Percentiles rank a stretch among this genome's conserved stretches.
phyloP scores from a whole-genome alignment of 2,797 vertebrate genomes.

The Ataeniobius toweri region DNA sequence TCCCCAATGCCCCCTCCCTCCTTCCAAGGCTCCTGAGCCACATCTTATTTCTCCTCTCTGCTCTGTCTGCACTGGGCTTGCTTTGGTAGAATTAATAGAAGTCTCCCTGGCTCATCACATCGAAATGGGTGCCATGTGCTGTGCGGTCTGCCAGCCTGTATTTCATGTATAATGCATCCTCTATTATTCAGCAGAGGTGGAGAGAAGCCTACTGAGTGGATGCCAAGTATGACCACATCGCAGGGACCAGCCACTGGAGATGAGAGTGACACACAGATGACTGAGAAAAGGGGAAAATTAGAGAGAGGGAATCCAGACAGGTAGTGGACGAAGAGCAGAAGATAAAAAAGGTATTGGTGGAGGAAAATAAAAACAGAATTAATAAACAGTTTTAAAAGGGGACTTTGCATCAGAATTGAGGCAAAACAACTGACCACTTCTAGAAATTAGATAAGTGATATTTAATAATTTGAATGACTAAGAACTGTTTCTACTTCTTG shows the following conservation, averaged over 20 bases:
- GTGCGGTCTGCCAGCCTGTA: conserved; percentile 63
- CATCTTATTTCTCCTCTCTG: conserved; percentile 47
- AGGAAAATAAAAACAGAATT: neutral
- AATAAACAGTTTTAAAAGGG: neutral
- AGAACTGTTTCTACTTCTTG: neutral
- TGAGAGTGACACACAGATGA: conserved; percentile 9
- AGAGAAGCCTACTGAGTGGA: conserved; percentile 51
- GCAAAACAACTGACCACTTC: neutral
- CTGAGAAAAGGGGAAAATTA: conserved; percentile 6
- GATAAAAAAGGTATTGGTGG: neutral
- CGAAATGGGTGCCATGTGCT: conserved; percentile 62
- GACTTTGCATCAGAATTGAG: neutral
- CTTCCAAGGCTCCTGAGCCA: conserved; percentile 25
- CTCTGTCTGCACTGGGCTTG: conserved; percentile 50
- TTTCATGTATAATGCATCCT: conserved; percentile 75
- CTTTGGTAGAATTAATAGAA: conserved; percentile 70
- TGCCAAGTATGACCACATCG: conserved; percentile 60
- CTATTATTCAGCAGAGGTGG: conserved; percentile 54
- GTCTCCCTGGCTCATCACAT: conserved; percentile 62
- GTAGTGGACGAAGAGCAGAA: conserved; percentile 8
- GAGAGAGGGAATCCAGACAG: neutral
- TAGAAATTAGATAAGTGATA: neutral
- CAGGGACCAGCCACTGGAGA: conserved; percentile 28
- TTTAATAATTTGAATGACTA: neutral
- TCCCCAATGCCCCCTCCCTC: neutral